Conservation (phyloP, 1,140 invertebrate genomes). For the Bursaphelenchus mucronatus region DNA sequence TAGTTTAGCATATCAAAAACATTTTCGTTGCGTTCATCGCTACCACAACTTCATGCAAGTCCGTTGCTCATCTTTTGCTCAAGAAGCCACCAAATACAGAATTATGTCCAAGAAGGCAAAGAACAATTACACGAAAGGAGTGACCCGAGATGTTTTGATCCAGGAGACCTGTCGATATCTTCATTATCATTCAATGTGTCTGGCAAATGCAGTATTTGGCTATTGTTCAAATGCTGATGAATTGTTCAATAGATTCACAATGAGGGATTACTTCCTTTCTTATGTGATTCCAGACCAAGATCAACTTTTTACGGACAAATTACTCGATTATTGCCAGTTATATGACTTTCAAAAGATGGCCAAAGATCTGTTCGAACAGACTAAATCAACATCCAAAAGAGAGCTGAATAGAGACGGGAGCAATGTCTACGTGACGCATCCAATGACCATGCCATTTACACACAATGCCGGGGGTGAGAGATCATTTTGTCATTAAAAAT, state of each 20-base stretch:
- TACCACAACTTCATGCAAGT: constrained; percentile 40
- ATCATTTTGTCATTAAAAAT: not conserved
- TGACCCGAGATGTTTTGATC: constrained; percentile 21
- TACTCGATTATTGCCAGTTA: constrained; percentile 39
- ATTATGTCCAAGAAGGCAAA: constrained; percentile 22
- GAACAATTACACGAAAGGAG: constrained; percentile 3
- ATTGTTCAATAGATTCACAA: constrained; percentile 41
- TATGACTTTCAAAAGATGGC: constrained; percentile 44
- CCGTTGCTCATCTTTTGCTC: constrained; percentile 37
- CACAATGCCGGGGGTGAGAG: constrained; percentile 5
- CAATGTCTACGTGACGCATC: constrained; percentile 2
- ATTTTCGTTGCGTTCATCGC: constrained; percentile 38
- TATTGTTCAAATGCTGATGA: constrained; percentile 40
- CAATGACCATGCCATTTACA: constrained; percentile 1
- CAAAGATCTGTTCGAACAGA: constrained; percentile 41
- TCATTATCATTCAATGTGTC: constrained; percentile 39
- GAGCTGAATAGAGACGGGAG: constrained; percentile 23
- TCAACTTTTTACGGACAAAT: constrained; percentile 33
- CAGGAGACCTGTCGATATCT: constrained; percentile 36
- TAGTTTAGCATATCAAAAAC: constrained; percentile 25
- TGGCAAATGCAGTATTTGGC: constrained; percentile 33
- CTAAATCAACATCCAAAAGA: constrained; percentile 30
- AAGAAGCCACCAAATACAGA: constrained; percentile 29
- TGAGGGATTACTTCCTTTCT: constrained; percentile 42
- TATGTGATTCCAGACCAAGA: constrained; percentile 37